Conservation (phyloP, 1,140 invertebrate genomes). For the Polypedilum vanderplanki region DNA sequence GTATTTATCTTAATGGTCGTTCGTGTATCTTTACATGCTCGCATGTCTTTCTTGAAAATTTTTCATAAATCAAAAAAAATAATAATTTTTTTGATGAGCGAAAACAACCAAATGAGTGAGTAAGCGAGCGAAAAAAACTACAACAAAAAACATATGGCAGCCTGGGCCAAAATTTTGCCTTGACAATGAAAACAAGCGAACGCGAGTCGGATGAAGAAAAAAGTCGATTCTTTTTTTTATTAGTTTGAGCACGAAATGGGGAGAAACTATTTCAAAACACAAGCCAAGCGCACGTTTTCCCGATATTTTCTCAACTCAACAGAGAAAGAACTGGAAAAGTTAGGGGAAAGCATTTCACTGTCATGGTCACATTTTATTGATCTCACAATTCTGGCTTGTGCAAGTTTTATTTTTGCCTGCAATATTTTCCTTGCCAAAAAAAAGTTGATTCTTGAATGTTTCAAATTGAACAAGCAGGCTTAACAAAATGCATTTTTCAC, state of each 20-base stretch:
- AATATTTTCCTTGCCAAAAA: not conserved
- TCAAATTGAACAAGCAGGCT: not conserved
- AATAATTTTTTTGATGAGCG: not conserved
- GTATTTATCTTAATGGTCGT: too few species aligned
- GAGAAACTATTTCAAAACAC: not conserved
- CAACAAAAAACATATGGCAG: constrained; percentile 12
- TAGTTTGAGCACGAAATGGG: not conserved
- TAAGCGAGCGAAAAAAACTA: not conserved
- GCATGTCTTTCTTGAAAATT: not conserved
- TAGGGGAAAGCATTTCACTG: constrained; percentile 1
- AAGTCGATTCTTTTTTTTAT: not conserved
- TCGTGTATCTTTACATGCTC: too few species aligned
- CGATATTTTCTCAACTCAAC: not conserved
- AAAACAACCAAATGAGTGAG: not conserved
- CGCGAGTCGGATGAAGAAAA: not conserved
- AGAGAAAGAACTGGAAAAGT: not conserved
- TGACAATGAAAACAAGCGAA: not conserved
- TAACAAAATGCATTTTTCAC: not conserved
- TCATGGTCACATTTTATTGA: constrained; percentile 5
- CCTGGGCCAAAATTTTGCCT: constrained; percentile 16
- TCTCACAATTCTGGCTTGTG: not conserved
- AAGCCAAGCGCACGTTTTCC: constrained; percentile 3
- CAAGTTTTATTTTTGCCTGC: not conserved
- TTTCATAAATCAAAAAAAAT: not conserved
- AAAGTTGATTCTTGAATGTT: too few species aligned